These are phyloP conservation scores for Oncopeltus fasciatus DNA, from an alignment of 1,140 invertebrate genomes.

Conservation along the genomic window DNA sequence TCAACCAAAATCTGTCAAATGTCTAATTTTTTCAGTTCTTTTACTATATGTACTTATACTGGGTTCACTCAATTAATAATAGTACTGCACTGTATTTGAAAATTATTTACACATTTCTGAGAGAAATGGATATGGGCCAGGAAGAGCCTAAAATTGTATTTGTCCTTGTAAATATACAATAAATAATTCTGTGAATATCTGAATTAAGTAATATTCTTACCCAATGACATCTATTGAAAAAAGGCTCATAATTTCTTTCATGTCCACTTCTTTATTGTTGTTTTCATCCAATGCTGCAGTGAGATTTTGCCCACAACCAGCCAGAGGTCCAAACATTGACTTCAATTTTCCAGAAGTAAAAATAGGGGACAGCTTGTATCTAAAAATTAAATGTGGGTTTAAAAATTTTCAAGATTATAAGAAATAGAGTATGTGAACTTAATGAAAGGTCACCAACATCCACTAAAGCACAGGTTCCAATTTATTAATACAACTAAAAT, in stretches of 20 bases:
- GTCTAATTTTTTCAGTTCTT: no score
- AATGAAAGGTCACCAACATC: neutral
- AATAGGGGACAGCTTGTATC: constrained; percentile 41
- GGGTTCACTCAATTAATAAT: no score
- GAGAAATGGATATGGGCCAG: no score
- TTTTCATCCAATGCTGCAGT: constrained; percentile 25
- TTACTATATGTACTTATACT: no score
- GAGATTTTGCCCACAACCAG: constrained; percentile 30
- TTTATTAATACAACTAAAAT: neutral
- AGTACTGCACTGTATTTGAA: no score
- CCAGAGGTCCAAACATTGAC: constrained; percentile 36
- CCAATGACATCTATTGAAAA: constrained; percentile 41
- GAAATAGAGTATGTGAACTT: neutral
- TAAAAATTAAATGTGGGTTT: constrained; percentile 25
- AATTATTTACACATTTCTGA: no score
- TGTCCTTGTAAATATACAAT: neutral
- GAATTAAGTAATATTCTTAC: constrained; percentile 13
- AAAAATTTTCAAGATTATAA: no score
- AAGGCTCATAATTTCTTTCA: constrained; percentile 33
- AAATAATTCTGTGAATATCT: neutral
- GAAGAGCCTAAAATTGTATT: no score
- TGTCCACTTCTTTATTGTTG: constrained; percentile 29
- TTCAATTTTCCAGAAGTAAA: constrained; percentile 44
- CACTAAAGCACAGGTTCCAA: neutral
- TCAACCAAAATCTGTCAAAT: no score